phyloP scores from a whole-genome alignment of 2,113 vertebrate genomes.

The Nanorana parkeri region DNA sequence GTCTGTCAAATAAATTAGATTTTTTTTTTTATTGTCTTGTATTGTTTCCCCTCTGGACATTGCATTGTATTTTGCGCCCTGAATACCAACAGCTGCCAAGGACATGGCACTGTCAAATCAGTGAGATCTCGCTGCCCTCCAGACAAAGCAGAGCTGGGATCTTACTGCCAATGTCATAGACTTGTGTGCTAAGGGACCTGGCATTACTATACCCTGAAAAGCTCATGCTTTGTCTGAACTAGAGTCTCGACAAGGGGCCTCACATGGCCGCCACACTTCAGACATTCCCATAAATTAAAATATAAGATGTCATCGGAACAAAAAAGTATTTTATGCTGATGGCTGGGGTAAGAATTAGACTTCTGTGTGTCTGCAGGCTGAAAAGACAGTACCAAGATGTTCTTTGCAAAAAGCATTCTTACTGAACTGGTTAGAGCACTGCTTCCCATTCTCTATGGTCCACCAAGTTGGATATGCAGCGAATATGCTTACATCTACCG shows the following conservation, averaged over 20 bases:
- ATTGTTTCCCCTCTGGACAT: conserved; percentile 33
- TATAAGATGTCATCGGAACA: conserved; percentile 11
- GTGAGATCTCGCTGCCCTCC: conserved; percentile 23
- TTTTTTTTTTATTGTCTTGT: conserved; percentile 41
- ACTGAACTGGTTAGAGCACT: no score
- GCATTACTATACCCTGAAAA: conserved; percentile 14
- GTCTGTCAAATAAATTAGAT: conserved; percentile 52
- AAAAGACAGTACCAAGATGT: no score
- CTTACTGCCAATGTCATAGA: conserved; percentile 26
- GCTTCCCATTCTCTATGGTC: no score
- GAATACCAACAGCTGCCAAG: conserved; percentile 53
- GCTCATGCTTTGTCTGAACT: conserved; percentile 18
- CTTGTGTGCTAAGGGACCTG: conserved; percentile 29
- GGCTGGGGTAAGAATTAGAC: background rate
- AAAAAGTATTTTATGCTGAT: background rate
- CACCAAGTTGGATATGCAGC: no score
- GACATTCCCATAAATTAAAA: background rate
- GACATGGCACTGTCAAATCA: conserved; percentile 39
- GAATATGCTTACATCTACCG: no score
- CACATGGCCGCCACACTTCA: background rate
- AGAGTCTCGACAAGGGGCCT: background rate
- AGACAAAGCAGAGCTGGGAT: background rate
- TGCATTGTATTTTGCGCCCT: conserved; percentile 46
- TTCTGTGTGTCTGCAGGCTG: no score
- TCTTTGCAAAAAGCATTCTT: no score